Evolutionary conservation across 2,113 vertebrate species (phyloP).

Genomic region (Ctenodactylus gundi): DNA sequence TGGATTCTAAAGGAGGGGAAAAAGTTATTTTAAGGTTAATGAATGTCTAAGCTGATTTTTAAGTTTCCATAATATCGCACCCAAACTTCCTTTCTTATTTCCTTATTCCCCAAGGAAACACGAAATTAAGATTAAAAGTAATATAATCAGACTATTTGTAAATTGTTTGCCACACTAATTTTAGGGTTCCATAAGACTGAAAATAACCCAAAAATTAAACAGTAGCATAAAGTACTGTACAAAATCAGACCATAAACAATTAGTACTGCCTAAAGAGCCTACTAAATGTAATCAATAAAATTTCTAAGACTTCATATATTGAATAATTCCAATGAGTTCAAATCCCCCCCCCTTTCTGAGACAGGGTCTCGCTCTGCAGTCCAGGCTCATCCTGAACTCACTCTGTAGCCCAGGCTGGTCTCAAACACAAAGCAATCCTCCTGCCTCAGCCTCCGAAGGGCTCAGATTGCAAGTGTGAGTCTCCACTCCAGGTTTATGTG

Average conservation of each 20-base stretch:
- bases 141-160: conserved; percentile 25
- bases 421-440: no score
- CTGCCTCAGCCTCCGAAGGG: no score
- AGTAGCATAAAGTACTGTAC: not conserved
- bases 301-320: not conserved
- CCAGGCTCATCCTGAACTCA: no score
- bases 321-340: not conserved
- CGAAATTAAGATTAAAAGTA: not conserved
- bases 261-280: not conserved
- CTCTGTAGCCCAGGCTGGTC: no score
- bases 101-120: not conserved
- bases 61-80: not conserved
- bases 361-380: no score
- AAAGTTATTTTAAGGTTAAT: conserved; percentile 65
- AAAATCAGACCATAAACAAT: not conserved
- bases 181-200: not conserved
- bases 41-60: conserved; percentile 34
- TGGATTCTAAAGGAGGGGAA: conserved; percentile 91
- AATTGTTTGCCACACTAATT: not conserved
- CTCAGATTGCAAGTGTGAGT: no score
- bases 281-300: conserved; percentile 22
- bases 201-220: conserved; percentile 42
- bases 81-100: conserved; percentile 39
- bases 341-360: no score
- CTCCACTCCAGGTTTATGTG: no score